A percentile compares a stretch with the other conserved stretches of the same genome.
Evolutionary conservation across 1,140 invertebrate species (phyloP).

Genomic region (Drosophila bifasciata): DNA sequence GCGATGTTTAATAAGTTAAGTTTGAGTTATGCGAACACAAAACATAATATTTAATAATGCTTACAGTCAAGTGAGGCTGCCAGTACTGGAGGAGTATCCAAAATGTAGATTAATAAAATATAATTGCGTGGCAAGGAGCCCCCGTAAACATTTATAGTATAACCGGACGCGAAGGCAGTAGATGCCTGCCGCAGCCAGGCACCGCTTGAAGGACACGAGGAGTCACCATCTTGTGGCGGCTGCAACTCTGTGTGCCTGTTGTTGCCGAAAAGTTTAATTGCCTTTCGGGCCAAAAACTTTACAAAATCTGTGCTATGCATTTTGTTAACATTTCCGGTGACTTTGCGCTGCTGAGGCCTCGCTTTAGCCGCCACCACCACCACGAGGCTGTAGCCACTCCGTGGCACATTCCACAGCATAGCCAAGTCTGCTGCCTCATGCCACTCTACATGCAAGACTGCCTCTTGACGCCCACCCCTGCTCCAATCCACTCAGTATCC

Average conservation of each 20-base stretch:
- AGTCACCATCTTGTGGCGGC: slow-evolving; percentile 26
- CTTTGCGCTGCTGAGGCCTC: slow-evolving; percentile 44
- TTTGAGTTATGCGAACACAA: slow-evolving; percentile 1
- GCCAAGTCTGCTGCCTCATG: slow-evolving; percentile 3
- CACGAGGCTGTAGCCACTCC: too few relatives aligned
- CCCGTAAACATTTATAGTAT: slow-evolving; percentile 26
- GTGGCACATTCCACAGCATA: too few relatives aligned
- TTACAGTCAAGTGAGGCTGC: not conserved
- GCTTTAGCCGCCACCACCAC: not conserved
- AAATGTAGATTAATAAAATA: slow-evolving; percentile 16
- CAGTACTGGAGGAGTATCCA: too few relatives aligned
- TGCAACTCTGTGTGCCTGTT: slow-evolving; percentile 11
- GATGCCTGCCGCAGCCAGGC: slow-evolving; percentile 16
- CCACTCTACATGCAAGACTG: not conserved
- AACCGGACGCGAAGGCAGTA: slow-evolving; percentile 16
- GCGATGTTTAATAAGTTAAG: slow-evolving; percentile 32
- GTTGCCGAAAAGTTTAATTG: slow-evolving; percentile 74
- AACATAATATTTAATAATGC: not conserved
- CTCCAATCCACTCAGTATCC: not conserved
- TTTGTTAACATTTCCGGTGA: slow-evolving; percentile 77
- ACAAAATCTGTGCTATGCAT: slow-evolving; percentile 69
- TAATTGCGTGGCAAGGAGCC: not conserved
- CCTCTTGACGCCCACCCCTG: not conserved
- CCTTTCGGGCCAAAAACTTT: slow-evolving; percentile 71
- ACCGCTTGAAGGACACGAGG: not conserved